Conservation (phyloP, 2,113 vertebrate species). For the Lycaon pictus region DNA sequence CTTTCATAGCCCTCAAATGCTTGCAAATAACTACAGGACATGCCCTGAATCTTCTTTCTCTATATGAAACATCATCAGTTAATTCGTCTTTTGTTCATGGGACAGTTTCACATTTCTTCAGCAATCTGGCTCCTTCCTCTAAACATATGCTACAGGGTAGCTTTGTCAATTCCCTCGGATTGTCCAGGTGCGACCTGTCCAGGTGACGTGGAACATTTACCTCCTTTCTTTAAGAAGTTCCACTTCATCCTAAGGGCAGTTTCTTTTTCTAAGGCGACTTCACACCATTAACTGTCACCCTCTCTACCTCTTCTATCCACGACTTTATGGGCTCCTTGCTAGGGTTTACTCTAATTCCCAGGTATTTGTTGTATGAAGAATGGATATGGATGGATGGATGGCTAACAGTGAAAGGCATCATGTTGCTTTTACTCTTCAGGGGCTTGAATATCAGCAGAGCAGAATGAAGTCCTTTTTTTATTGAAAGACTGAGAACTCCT, state of each 20-base stretch:
- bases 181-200: neutral
- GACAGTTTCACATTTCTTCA: neutral
- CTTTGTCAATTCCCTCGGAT: neutral
- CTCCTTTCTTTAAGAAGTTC: neutral
- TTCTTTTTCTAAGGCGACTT: neutral
- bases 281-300: neutral
- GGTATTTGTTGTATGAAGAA: neutral
- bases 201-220: neutral
- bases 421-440: neutral
- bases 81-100: neutral
- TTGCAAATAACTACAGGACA: neutral
- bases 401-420: neutral
- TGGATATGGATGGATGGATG: neutral
- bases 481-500: neutral
- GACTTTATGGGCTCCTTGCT: neutral
- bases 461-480: conserved; percentile 28
- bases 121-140: neutral
- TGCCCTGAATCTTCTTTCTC: neutral
- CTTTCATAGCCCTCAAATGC: neutral
- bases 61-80: neutral
- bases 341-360: neutral
- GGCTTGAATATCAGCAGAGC: neutral
- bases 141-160: neutral
- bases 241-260: neutral
- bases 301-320: neutral